Evolutionary conservation across 1,140 invertebrate species (phyloP).

Genomic region (Grapholita molesta): DNA sequence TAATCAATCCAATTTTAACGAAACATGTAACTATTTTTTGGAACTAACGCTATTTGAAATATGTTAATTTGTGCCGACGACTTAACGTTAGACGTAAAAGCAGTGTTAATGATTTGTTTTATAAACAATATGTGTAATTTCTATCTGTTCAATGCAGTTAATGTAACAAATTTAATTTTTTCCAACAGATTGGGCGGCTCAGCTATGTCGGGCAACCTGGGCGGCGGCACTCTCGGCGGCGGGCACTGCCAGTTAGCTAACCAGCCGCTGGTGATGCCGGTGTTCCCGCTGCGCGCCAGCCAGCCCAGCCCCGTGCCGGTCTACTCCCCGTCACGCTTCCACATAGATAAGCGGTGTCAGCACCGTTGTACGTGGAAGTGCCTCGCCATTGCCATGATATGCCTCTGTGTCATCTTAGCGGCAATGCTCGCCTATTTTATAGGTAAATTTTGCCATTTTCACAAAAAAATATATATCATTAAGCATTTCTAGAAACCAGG

Average conservation of each 20-base stretch:
- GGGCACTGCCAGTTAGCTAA: slow-evolving; percentile 78
- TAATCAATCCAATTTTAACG: too few species aligned
- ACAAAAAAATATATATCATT: slow-evolving; percentile 13
- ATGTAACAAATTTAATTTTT: slow-evolving; percentile 13
- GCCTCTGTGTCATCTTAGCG: slow-evolving; percentile 91
- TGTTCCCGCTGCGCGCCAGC: slow-evolving; percentile 85
- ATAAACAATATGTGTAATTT: background rate
- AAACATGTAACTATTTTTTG: too few species aligned
- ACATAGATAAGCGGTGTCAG: slow-evolving; percentile 95
- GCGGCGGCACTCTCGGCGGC: slow-evolving; percentile 61
- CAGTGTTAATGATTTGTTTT: too few species aligned
- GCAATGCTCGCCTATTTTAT: slow-evolving; percentile 96
- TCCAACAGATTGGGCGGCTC: slow-evolving; percentile 67
- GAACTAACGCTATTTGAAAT: too few species aligned
- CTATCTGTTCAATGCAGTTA: background rate
- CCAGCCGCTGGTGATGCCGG: slow-evolving; percentile 87
- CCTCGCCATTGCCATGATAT: slow-evolving; percentile 93
- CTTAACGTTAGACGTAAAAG: too few species aligned
- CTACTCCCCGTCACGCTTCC: slow-evolving; percentile 94
- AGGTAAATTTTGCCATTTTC: slow-evolving; percentile 82
- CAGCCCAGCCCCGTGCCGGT: slow-evolving; percentile 85
- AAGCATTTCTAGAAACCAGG: background rate
- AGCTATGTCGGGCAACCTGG: slow-evolving; percentile 69
- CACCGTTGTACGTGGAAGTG: slow-evolving; percentile 97
- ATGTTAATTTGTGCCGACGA: too few species aligned